These are phyloP conservation scores for Leptobrachium ailaonicum DNA, from an alignment of 2,113 vertebrate genomes.

Conservation along the genomic window DNA sequence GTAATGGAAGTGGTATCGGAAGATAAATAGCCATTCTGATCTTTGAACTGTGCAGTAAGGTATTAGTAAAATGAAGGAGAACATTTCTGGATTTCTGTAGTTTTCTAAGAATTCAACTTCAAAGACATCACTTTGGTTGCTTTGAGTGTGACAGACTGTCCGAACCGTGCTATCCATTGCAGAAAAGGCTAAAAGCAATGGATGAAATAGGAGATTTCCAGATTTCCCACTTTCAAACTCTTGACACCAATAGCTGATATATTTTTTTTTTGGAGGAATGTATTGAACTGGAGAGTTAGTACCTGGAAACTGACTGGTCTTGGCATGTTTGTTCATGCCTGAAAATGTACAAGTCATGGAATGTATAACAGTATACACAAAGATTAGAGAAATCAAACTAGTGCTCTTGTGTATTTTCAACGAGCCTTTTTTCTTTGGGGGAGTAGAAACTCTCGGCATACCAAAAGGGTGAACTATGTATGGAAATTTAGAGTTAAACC, in stretches of 20 bases:
- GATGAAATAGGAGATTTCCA: not conserved
- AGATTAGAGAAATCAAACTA: conserved; percentile 29
- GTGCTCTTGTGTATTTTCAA: conserved; percentile 16
- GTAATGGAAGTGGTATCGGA: no score
- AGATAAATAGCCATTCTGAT: no score
- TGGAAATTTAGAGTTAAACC: not conserved
- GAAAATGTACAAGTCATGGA: conserved; percentile 53
- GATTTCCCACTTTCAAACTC: not conserved
- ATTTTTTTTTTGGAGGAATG: conserved; percentile 50
- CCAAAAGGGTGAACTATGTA: no score
- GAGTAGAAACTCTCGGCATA: not conserved
- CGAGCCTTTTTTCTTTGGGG: conserved; percentile 13
- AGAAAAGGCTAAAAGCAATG: not conserved
- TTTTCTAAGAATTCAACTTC: no score
- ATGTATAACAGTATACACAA: conserved; percentile 40
- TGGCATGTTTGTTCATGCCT: conserved; percentile 54
- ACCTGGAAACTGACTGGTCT: conserved; percentile 45
- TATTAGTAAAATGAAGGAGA: no score
- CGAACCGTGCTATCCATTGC: no score
- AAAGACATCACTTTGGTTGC: no score
- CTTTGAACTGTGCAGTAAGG: no score
- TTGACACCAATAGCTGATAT: not conserved
- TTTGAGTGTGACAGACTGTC: no score
- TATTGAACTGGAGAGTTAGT: conserved; percentile 40
- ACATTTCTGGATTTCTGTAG: no score